Conservation (phyloP, 1,140 invertebrate genomes). For the Diabrotica virgifera region DNA sequence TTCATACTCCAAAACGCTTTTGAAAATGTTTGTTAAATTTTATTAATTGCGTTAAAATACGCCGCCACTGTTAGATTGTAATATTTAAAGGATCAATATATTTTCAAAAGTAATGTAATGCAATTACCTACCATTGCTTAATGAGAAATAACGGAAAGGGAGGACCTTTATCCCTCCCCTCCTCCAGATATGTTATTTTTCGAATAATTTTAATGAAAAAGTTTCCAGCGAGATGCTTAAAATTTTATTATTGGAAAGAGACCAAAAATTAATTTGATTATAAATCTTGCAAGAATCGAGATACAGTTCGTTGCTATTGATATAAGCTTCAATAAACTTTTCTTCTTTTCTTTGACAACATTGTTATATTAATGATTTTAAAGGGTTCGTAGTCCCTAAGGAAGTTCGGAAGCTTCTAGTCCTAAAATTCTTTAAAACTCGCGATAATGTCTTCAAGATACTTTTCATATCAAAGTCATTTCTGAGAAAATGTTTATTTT, state of each 20-base stretch:
- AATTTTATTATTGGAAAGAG: conserved; percentile 7
- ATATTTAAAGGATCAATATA: conserved; percentile 18
- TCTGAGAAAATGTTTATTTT: no score
- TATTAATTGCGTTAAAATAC: background rate
- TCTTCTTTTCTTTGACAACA: background rate
- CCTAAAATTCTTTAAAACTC: no score
- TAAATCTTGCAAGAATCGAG: background rate
- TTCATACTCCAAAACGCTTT: no score
- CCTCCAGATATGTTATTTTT: conserved; percentile 15
- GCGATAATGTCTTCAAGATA: no score
- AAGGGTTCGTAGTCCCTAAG: background rate
- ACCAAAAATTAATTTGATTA: conserved; percentile 6
- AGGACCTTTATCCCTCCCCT: background rate
- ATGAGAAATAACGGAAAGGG: conserved; percentile 11
- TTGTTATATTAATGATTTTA: background rate
- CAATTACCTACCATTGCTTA: conserved; percentile 24
- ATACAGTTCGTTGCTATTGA: background rate
- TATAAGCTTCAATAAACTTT: background rate
- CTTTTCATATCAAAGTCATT: no score
- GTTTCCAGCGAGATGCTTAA: conserved; percentile 1
- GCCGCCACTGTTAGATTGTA: conserved; percentile 3
- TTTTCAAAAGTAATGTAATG: conserved; percentile 16
- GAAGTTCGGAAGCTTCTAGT: no score
- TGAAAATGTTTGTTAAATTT: no score
- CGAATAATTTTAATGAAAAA: conserved; percentile 19